Percentiles rank a stretch among this genome's conserved stretches.
phyloP scores from a whole-genome alignment of 2,113 vertebrate genomes.

The Odocoileus virginianus region DNA sequence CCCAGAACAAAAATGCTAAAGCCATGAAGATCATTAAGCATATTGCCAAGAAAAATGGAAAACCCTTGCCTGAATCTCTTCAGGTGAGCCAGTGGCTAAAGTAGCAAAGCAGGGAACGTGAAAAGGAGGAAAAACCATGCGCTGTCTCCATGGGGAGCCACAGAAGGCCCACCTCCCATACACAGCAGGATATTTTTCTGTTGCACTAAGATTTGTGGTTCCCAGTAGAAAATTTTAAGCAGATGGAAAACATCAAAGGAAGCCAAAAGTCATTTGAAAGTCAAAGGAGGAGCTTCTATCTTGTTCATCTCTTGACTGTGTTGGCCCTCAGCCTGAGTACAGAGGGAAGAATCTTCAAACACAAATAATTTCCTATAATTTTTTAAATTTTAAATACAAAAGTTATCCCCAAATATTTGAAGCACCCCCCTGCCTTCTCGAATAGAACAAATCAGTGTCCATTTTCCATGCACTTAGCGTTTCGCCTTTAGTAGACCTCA shows the following conservation, averaged over 20 bases:
- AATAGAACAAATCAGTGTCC: neutral
- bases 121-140: fast-evolving
- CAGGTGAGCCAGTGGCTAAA: slow-evolving; percentile 70
- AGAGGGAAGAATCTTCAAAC: neutral
- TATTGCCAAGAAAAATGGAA: slow-evolving; percentile 82
- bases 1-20: slow-evolving; percentile 78
- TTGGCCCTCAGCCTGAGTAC: fast-evolving
- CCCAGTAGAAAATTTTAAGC: neutral
- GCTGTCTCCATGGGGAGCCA: fast-evolving
- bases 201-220: neutral
- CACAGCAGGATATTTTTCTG: neutral
- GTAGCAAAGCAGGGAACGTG: neutral
- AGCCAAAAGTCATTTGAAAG: neutral
- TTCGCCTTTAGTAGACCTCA: neutral
- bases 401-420: neutral
- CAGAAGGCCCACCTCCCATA: fast-evolving
- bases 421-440: neutral
- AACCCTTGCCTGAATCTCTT: slow-evolving; percentile 69
- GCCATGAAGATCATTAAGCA: slow-evolving; percentile 77
- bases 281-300: neutral
- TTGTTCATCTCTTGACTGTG: neutral
- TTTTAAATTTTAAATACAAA: neutral
- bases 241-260: neutral
- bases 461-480: fast-evolving
- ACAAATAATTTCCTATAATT: neutral